Conservation (phyloP, 2,113 vertebrate species). For the Melanotaenia duboulayi region DNA sequence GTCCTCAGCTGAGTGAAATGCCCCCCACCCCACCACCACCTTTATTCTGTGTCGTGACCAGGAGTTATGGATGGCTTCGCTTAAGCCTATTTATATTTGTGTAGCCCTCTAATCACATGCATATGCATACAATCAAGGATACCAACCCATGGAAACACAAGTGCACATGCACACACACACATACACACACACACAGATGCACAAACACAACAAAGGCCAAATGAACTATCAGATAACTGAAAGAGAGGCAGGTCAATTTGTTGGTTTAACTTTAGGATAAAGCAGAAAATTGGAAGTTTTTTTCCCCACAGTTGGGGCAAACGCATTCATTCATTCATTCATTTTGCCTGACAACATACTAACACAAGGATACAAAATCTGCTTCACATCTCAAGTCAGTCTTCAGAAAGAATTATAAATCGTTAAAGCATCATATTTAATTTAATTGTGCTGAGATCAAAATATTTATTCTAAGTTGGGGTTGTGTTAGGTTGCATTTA, state of each 20-base stretch:
- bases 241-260: constrained; percentile 28
- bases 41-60: constrained; percentile 55
- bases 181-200: constrained; percentile 4
- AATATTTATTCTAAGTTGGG: not conserved
- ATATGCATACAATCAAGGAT: constrained; percentile 50
- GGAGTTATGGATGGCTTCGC: constrained; percentile 59
- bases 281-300: constrained; percentile 38
- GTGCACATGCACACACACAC: constrained; percentile 4
- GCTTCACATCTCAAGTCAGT: not conserved
- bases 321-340: not conserved
- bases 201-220: constrained; percentile 22
- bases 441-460: not conserved
- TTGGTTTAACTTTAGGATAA: constrained; percentile 57
- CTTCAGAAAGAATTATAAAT: constrained; percentile 8
- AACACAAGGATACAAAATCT: not conserved
- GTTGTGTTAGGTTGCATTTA: not conserved
- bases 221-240: constrained; percentile 67
- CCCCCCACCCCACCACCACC: not conserved
- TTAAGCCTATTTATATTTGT: constrained; percentile 42
- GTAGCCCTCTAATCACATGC: constrained; percentile 51
- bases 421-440: not conserved
- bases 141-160: constrained; percentile 32
- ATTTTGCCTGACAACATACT: not conserved
- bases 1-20: not conserved
- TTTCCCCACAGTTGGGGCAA: constrained; percentile 3